phyloP scores from a whole-genome alignment of 1,140 invertebrate species.

The Aricia agestis region DNA sequence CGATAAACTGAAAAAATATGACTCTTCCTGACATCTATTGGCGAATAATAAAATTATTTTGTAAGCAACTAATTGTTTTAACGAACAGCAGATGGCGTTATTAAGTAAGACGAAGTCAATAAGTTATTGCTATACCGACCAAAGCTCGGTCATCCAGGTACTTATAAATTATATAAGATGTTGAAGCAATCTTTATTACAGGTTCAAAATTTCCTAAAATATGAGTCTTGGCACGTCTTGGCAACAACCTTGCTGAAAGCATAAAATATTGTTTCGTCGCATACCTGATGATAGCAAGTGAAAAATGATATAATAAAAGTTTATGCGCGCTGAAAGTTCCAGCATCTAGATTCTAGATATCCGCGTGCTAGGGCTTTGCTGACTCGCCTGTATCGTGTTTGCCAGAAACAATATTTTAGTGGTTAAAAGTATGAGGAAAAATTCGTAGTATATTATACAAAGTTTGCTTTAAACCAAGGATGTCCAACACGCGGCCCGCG shows the following conservation, averaged over 20 bases:
- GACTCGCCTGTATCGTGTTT: slow-evolving; percentile 51
- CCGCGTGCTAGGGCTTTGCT: slow-evolving; percentile 34
- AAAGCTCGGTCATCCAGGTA: no score
- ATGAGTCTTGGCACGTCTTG: neutral
- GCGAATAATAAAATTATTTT: no score
- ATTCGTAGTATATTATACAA: slow-evolving; percentile 25
- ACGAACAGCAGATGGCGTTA: no score
- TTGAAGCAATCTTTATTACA: neutral
- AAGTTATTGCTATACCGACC: no score
- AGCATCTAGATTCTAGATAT: slow-evolving; percentile 15
- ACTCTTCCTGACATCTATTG: no score
- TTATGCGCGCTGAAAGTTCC: neutral
- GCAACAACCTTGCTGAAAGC: neutral
- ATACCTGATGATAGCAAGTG: neutral
- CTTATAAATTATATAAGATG: neutral
- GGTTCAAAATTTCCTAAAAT: neutral
- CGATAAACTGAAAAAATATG: no score
- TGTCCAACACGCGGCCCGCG: no score
- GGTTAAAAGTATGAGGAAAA: slow-evolving; percentile 62
- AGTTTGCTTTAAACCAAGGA: slow-evolving; percentile 17
- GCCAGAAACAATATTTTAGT: slow-evolving; percentile 69
- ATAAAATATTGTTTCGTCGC: neutral
- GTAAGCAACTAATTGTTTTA: no score
- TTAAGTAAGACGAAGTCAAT: no score
- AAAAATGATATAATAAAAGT: slow-evolving; percentile 4